Base-by-base conservation (phyloP, 1,140 invertebrate genomes). In the Zophobas morio region DNA sequence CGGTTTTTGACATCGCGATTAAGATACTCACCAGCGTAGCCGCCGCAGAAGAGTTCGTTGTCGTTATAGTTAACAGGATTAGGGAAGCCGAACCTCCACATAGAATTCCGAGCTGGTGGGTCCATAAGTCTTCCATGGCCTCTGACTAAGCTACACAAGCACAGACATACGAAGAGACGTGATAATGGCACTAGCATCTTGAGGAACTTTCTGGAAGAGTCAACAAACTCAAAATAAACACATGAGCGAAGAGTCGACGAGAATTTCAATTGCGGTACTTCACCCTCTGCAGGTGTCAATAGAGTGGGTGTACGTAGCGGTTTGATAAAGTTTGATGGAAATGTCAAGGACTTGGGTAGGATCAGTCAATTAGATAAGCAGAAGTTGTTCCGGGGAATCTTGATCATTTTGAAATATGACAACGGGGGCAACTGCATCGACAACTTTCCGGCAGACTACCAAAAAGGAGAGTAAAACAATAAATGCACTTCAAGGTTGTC, bases 1-100 rank as follows among this genome's bases (percentile, higher is more conserved):
- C 33, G 33, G 5, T 63, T 46, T 42, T n/a, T 40, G 8, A 20
- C 39, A 33, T 20, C 2, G 35, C 20, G 0, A 32, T 33, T 1
- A 42, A 20, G 40, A 53, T 37, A 77, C 88, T 86, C 87, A 96
- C 95, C 92, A 86, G 93, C 90, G 84, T 94, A 94, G 51, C 96
- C 97, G 1, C 97, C 96, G 80, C 91, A 92, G 83, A 92, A 92
- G 2, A 92, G 87, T 82, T 92, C 96, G 80, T 97, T 98, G 84
- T 98, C 97, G 81, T 98, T 96, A 84, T 98, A 98, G 86, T 98
- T 97, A 5, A 96, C 94, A 0, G 96, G 95, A 88, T 96, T 97
- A 0, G 94, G 93, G 87, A 94, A 98, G 1, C 96, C 96, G 83
- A 96, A 95, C 60, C 96, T 88, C 96, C 96, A 98, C 94, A 97